These are phyloP conservation scores for Graphium colonna DNA, from an alignment of 2,888 invertebrate species.

Conservation along the genomic window DNA sequence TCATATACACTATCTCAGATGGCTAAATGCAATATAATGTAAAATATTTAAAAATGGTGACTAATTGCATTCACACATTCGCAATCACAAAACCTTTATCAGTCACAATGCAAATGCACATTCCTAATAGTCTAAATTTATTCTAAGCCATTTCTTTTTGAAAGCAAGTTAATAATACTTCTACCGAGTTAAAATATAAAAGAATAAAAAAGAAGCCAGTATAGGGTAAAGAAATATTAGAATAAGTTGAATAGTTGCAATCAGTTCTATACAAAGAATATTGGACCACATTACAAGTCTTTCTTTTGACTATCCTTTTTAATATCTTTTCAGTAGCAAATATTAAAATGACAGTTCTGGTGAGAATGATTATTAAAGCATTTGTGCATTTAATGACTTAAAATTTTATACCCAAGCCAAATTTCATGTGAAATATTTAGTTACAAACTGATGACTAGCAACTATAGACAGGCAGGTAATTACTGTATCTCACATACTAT, in stretches of 20 bases:
- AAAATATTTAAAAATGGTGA: slow-evolving; percentile 62
- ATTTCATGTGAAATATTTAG: too few species aligned
- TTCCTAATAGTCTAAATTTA: slow-evolving; percentile 53
- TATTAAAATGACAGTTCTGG: slow-evolving; percentile 28
- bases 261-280: slow-evolving; percentile 49
- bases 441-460: not conserved
- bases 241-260: slow-evolving; percentile 33
- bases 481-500: too few species aligned
- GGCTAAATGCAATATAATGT: slow-evolving; percentile 71
- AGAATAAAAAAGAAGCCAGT: slow-evolving; percentile 58
- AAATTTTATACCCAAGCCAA: not conserved
- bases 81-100: slow-evolving; percentile 71
- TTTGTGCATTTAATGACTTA: slow-evolving; percentile 21
- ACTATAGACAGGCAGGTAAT: not conserved
- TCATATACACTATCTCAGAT: slow-evolving; percentile 58
- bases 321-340: slow-evolving; percentile 31
- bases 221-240: slow-evolving; percentile 38
- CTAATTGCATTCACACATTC: slow-evolving; percentile 67
- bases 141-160: slow-evolving; percentile 62
- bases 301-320: slow-evolving; percentile 43
- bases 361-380: slow-evolving; percentile 7
- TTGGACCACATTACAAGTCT: slow-evolving; percentile 74
- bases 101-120: slow-evolving; percentile 70
- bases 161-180: slow-evolving; percentile 71
- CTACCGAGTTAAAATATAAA: slow-evolving; percentile 45